Evolutionary conservation across 2,888 invertebrate genomes (phyloP), one percentile per base, ranked within the genome.

Genomic region (Macroteleia sp.): DNA sequence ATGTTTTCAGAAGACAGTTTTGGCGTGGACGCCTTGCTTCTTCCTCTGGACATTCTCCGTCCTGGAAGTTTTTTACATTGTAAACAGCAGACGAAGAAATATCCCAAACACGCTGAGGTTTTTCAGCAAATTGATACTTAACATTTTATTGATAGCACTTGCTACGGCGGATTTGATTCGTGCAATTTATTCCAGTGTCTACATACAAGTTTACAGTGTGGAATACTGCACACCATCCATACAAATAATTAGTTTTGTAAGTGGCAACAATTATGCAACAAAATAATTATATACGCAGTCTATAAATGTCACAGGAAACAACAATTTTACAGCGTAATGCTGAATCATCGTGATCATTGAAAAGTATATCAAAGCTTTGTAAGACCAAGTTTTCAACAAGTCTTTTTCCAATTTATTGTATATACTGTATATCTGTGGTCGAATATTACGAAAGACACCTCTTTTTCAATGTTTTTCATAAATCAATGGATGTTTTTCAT

Each of bases 1-100:
- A 88, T 99, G 99, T 92, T 98, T 99, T 91, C 96, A 98, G 92
- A 95, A 96, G 90, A 98, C 98, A 0, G 95, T 96, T 0, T 92
- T 99, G 22, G 93, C 97, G 52, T 99, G 98, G 98, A 92, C 94
- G 30, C 98, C 99, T 0, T 97, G 97, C 91, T 93, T 94, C 54
- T 97, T 96, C 90, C 92, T 98, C 12, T 97, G 97, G 96, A 82
- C 94, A 0, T 94, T 96, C 84, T 93, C 95, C 3, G 92, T 95
- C 32, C 92, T 97, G 80, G 97, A 97, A 86, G 92, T 94, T 75
- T 96, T 94, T 89, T 96, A 96, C 87, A 94, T 96, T 82, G 89
- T 95, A 81, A 94, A 94, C 86, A 96, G 96, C 91, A 95, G 95
- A 92, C 94, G 94, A 88, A 94, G 93, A 89, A 94, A 96, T 90